Percentiles rank a stretch among this genome's conserved stretches.
These are phyloP conservation scores for Lepidurus arcticus DNA, from an alignment of 1,140 invertebrate genomes.

Conservation along the genomic window DNA sequence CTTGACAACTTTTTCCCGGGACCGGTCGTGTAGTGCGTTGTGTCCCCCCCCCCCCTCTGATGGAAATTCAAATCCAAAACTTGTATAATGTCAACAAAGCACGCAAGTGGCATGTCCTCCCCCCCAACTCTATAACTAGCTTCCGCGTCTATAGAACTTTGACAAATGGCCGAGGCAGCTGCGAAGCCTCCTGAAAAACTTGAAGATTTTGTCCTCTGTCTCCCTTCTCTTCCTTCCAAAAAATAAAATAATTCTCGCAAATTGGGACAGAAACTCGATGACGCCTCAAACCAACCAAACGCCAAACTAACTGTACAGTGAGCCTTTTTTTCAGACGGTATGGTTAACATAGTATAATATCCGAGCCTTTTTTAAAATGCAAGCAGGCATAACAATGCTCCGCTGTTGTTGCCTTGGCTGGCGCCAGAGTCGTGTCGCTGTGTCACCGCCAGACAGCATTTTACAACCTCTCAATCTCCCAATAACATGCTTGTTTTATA, in stretches of 20 bases:
- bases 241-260: constrained; percentile 1
- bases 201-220: not conserved
- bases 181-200: not conserved
- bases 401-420: not conserved
- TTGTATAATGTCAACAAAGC: not conserved
- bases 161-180: constrained; percentile 17
- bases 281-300: not conserved
- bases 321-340: not conserved
- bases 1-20: not conserved
- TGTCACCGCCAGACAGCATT: constrained; percentile 16
- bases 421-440: constrained; percentile 12
- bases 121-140: not conserved
- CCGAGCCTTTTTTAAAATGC: not conserved
- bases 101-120: not conserved
- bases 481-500: constrained; percentile 8
- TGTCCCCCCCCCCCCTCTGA: not conserved
- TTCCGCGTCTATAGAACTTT: not conserved
- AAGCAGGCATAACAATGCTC: not conserved
- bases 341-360: not conserved
- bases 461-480: constrained; percentile 7
- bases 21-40: not conserved
- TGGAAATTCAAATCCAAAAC: constrained; percentile 7
- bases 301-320: not conserved
- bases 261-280: constrained; percentile 8
- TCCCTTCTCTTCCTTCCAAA: not conserved